phyloP scores from a whole-genome alignment of 2,888 invertebrate genomes.

The Hetaerina titia region DNA sequence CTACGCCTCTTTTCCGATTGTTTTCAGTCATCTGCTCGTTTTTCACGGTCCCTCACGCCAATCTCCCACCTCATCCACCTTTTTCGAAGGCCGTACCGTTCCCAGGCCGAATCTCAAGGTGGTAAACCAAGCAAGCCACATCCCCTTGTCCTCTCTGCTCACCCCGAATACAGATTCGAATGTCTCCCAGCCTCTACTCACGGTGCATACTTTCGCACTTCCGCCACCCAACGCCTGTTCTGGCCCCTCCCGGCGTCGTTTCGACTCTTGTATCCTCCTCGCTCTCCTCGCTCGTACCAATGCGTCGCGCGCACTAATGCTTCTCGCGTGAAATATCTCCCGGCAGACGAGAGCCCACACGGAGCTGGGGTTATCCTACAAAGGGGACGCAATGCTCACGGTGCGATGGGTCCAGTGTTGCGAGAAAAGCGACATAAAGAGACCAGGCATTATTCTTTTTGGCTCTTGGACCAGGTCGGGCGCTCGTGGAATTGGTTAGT shows the following conservation, averaged over 20 bases:
- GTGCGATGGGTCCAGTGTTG: neutral
- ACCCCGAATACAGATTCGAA: neutral
- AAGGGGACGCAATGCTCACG: neutral
- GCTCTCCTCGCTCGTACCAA: too few relatives aligned
- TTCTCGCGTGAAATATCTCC: neutral
- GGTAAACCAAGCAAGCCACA: neutral
- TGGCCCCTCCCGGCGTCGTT: neutral
- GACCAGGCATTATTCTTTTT: too few relatives aligned
- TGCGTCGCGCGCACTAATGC: neutral
- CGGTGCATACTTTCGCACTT: neutral
- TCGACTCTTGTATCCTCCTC: neutral
- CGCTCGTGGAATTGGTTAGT: neutral
- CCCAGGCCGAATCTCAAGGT: too few relatives aligned
- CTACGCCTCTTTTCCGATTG: neutral
- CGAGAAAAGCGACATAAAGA: neutral
- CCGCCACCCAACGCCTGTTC: neutral
- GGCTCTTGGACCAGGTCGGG: neutral
- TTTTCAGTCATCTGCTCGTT: neutral
- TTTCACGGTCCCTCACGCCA: neutral
- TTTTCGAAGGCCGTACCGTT: too few relatives aligned
- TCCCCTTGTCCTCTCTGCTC: neutral
- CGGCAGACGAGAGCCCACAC: neutral
- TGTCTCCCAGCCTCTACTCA: neutral
- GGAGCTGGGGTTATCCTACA: neutral
- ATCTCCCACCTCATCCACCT: too few relatives aligned